These are phyloP conservation scores for Nemurella pictetii DNA, from an alignment of 2,888 invertebrate genomes.

Conservation along the genomic window DNA sequence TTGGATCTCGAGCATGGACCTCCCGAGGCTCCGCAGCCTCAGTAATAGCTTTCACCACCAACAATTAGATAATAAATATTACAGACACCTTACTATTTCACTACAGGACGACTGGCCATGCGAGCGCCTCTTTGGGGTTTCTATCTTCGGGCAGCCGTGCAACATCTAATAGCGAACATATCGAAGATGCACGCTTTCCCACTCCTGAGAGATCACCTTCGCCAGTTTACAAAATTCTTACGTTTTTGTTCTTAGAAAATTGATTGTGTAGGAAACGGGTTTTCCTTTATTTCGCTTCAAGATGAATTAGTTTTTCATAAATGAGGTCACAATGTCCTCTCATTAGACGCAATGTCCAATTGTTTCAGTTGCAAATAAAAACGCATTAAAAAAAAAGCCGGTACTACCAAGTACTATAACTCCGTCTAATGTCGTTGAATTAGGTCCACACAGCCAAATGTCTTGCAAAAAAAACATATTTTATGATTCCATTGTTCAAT, in stretches of 20 bases:
- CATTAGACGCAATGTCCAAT: neutral
- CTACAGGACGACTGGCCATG: too few species aligned
- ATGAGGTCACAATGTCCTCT: neutral
- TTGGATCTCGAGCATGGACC: constrained; percentile 31
- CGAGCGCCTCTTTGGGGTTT: neutral
- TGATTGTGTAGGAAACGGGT: too few species aligned
- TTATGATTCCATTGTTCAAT: constrained; percentile 21
- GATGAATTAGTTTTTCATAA: neutral
- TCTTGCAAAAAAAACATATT: constrained; percentile 5
- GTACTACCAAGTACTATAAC: neutral
- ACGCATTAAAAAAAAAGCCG: neutral
- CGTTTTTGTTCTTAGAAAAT: neutral
- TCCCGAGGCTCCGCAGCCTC: constrained; percentile 26
- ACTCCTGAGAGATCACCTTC: neutral
- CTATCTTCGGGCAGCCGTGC: neutral
- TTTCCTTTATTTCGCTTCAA: neutral
- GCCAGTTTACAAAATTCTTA: neutral
- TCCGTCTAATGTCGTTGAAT: neutral
- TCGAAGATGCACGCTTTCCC: neutral
- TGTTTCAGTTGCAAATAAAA: neutral
- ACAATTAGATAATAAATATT: constrained; percentile 48
- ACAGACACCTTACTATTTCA: constrained; percentile 38
- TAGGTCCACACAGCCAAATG: neutral
- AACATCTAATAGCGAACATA: neutral
- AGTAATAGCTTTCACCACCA: constrained; percentile 48